A percentile compares a stretch with the other conserved stretches of the same genome.
Evolutionary conservation across 2,888 invertebrate genomes (phyloP).

Genomic region (Eilema griseolum): DNA sequence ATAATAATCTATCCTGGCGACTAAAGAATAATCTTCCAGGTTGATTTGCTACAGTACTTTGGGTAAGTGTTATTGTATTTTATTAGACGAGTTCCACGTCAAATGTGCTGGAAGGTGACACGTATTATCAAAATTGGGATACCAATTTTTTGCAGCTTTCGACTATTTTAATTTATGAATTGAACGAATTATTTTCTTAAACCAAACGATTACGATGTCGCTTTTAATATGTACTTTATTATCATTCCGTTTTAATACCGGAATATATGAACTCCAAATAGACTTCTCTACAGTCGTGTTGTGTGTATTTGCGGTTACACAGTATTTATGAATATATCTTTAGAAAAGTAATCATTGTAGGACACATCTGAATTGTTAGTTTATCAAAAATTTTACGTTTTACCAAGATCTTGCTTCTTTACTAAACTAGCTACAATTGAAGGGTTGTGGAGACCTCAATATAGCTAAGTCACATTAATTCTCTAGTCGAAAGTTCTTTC

Average conservation of each 20-base stretch:
- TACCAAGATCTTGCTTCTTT: neutral
- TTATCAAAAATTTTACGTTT: neutral
- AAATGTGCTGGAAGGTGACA: conserved; percentile 87
- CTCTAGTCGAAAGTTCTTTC: neutral
- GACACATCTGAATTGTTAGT: neutral
- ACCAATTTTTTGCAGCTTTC: conserved; percentile 53
- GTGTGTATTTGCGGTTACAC: conserved; percentile 9
- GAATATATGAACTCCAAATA: conserved; percentile 14
- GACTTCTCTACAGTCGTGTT: conserved; percentile 21
- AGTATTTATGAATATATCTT: neutral
- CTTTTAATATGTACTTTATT: neutral
- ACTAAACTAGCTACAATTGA: neutral
- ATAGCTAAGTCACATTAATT: neutral
- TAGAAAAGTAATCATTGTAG: neutral
- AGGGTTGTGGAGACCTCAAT: neutral
- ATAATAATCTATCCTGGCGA: conserved; percentile 80
- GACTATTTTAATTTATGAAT: conserved; percentile 15
- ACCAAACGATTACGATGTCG: neutral
- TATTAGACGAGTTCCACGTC: conserved; percentile 82
- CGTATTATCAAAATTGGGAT: conserved; percentile 82
- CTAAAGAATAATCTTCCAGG: conserved; percentile 76
- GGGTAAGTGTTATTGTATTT: conserved; percentile 77
- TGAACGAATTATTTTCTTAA: neutral
- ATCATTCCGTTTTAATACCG: neutral
- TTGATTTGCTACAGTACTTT: conserved; percentile 85